Evolutionary conservation across 2,888 invertebrate species (phyloP).

Genomic region (Apamea crenata): DNA sequence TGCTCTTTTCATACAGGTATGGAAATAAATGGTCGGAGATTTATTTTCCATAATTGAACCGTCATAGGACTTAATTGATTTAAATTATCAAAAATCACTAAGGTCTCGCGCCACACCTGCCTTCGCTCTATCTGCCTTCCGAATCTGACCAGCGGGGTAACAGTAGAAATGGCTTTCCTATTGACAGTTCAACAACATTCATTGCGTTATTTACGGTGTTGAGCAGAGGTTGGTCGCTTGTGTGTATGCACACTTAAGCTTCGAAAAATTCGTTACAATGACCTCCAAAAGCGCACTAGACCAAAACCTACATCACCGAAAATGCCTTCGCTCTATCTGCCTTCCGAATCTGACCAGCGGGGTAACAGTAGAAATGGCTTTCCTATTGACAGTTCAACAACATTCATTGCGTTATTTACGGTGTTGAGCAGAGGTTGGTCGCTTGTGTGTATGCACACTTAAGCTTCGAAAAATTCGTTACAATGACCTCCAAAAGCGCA

Average conservation of each 20-base stretch:
- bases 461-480: not conserved
- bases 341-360: not conserved
- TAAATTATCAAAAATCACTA: slow-evolving; percentile 19
- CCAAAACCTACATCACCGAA: not conserved
- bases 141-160: not conserved
- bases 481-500: not conserved
- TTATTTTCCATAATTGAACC: slow-evolving; percentile 26
- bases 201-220: too few species aligned
- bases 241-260: too few species aligned
- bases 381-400: not conserved
- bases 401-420: too few species aligned
- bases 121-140: not conserved
- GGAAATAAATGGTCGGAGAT: slow-evolving; percentile 21
- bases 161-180: not conserved
- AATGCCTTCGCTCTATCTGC: too few species aligned
- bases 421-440: too few species aligned
- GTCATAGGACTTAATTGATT: slow-evolving; percentile 40
- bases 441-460: too few species aligned
- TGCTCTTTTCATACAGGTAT: slow-evolving; percentile 22
- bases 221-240: too few species aligned
- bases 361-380: not conserved
- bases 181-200: not conserved
- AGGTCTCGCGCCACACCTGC: not conserved
- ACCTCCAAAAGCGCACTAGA: not conserved
- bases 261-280: not conserved